phyloP scores from a whole-genome alignment of 1,140 invertebrate genomes.

The Zophobas morio region DNA sequence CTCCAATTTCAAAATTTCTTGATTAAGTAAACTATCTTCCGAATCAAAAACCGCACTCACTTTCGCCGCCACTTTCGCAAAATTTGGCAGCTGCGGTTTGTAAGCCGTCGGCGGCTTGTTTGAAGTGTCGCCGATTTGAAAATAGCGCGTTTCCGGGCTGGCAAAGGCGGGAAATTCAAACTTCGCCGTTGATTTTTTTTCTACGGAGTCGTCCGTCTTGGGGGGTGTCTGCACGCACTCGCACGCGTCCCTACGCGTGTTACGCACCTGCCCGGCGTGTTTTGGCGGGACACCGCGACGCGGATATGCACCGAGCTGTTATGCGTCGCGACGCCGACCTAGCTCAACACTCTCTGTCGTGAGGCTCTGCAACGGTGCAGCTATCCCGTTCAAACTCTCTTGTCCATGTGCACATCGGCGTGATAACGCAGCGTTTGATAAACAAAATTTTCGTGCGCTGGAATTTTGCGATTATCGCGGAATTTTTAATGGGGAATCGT shows the following conservation, averaged over 20 bases:
- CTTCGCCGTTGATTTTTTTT: not conserved
- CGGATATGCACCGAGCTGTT: conserved; percentile 54
- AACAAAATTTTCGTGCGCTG: conserved; percentile 10
- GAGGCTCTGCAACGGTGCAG: conserved; percentile 63
- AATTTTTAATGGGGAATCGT: too few relatives aligned
- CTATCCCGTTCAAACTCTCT: conserved; percentile 58
- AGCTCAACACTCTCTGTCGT: conserved; percentile 66
- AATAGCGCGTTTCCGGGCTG: conserved; percentile 19
- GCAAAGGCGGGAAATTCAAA: conserved; percentile 17
- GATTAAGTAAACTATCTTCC: too few relatives aligned
- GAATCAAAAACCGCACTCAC: not conserved
- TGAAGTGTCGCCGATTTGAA: not conserved
- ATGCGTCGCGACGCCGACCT: conserved; percentile 66
- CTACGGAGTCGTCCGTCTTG: not conserved
- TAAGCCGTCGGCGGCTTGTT: too few relatives aligned
- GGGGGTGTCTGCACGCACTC: not conserved
- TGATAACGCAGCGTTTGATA: conserved; percentile 49
- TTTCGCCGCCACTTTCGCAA: not conserved
- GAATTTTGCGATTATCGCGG: not conserved
- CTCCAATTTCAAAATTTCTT: not conserved
- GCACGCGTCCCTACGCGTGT: conserved; percentile 23
- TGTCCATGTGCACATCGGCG: conserved; percentile 52
- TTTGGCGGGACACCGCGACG: conserved; percentile 51
- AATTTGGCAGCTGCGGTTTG: not conserved
- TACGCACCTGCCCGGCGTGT: conserved; percentile 57